These are phyloP conservation scores for Diuraphis noxia DNA, from an alignment of 1,140 invertebrate species.

Conservation along the genomic window DNA sequence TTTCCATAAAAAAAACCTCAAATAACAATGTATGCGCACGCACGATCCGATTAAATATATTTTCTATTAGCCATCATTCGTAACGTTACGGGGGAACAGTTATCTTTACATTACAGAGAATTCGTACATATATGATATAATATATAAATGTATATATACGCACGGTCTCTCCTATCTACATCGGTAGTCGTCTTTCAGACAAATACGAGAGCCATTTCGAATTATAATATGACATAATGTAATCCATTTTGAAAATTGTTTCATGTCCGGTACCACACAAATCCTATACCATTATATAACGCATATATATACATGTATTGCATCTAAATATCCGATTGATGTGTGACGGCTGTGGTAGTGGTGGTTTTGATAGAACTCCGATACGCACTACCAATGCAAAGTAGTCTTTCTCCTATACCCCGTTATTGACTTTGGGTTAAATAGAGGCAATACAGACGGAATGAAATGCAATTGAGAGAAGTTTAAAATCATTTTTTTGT, in stretches of 20 bases:
- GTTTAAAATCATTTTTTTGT: neutral
- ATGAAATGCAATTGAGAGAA: too few relatives aligned
- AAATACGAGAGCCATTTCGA: neutral
- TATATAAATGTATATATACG: too few relatives aligned
- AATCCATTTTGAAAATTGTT: constrained; percentile 20
- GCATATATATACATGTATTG: neutral
- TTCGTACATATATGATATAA: neutral
- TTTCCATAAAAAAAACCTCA: neutral
- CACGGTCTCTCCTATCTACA: neutral
- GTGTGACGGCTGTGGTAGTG: neutral
- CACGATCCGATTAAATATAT: neutral
- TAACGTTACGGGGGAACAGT: neutral
- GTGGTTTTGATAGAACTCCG: neutral
- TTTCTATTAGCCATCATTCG: neutral
- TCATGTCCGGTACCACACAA: neutral
- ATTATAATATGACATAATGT: neutral
- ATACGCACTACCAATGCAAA: neutral
- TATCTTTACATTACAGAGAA: neutral
- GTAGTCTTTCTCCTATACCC: neutral
- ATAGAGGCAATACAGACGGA: neutral
- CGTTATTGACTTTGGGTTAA: neutral
- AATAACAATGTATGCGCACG: neutral
- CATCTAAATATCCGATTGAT: constrained; percentile 7
- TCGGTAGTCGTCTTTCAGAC: neutral
- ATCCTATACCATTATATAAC: neutral